These are phyloP conservation scores for Anguilla japonica DNA, from an alignment of 2,113 vertebrate genomes.

Conservation along the genomic window DNA sequence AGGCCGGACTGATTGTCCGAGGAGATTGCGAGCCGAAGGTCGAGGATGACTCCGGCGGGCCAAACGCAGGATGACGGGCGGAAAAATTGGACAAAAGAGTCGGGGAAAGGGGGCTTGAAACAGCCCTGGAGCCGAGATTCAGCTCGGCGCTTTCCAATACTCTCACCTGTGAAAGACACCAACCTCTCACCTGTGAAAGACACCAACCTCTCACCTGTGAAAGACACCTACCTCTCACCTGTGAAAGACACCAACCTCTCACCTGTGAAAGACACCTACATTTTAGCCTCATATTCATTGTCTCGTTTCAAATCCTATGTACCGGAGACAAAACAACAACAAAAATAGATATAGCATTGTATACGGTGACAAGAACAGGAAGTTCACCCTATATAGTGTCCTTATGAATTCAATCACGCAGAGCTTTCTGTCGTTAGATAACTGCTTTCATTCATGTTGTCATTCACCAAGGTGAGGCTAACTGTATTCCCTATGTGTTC, in stretches of 20 bases:
- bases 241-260: not conserved
- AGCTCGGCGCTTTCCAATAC: constrained; percentile 54
- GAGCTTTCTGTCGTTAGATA: too few species aligned
- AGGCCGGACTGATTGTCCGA: not conserved
- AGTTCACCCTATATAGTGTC: too few species aligned
- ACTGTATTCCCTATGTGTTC: too few species aligned
- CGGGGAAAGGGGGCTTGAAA: constrained; percentile 58
- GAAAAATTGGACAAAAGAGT: constrained; percentile 63
- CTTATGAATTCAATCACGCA: too few species aligned
- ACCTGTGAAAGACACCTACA: constrained; percentile 29
- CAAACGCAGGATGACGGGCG: not conserved
- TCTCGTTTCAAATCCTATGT: too few species aligned
- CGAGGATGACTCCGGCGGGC: not conserved
- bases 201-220: constrained; percentile 30
- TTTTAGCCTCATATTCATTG: too few species aligned
- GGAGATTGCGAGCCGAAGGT: constrained; percentile 27
- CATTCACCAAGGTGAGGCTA: too few species aligned
- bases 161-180: constrained; percentile 35
- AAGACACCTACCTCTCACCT: not conserved
- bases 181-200: constrained; percentile 36
- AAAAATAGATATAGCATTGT: too few species aligned
- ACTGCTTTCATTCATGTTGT: too few species aligned
- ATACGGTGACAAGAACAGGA: too few species aligned
- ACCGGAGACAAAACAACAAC: too few species aligned
- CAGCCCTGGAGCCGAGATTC: constrained; percentile 62